Evolutionary conservation across 1,140 invertebrate genomes (phyloP).

Genomic region (Lepidotrigona ventralis): DNA sequence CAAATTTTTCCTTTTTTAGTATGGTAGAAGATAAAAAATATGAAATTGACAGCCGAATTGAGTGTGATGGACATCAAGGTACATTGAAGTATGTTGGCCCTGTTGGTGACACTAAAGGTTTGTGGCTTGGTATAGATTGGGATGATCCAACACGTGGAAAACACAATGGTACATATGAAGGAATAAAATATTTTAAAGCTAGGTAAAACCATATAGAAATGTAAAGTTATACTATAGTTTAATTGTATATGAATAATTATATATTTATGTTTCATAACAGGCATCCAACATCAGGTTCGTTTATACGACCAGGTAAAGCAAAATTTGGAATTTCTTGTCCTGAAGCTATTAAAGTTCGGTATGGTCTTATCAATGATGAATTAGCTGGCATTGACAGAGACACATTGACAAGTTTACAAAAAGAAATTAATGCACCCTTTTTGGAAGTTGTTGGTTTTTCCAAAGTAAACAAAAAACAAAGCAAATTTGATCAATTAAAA

Average conservation of each 20-base stretch:
- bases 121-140: constrained; percentile 97
- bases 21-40: constrained; percentile 76
- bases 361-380: constrained; percentile 84
- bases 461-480: constrained; percentile 90
- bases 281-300: constrained; percentile 89
- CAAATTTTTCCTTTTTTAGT: constrained; percentile 59
- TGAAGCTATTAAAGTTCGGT: constrained; percentile 87
- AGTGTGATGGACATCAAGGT: constrained; percentile 81
- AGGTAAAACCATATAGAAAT: constrained; percentile 77
- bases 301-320: constrained; percentile 91
- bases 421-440: constrained; percentile 87
- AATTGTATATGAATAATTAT: background rate
- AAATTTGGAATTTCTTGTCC: constrained; percentile 85
- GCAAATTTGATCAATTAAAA: constrained; percentile 87
- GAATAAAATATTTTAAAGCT: constrained; percentile 90
- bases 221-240: background rate
- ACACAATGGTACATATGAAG: constrained; percentile 92
- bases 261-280: constrained; percentile 65
- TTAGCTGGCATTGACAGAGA: constrained; percentile 82
- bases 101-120: constrained; percentile 81
- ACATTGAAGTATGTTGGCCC: constrained; percentile 83
- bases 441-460: constrained; percentile 94
- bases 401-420: constrained; percentile 83
- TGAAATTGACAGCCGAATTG: constrained; percentile 81
- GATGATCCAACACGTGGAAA: constrained; percentile 93